phyloP scores from a whole-genome alignment of 2,797 vertebrate species.

The Rhinichthys osculus region DNA sequence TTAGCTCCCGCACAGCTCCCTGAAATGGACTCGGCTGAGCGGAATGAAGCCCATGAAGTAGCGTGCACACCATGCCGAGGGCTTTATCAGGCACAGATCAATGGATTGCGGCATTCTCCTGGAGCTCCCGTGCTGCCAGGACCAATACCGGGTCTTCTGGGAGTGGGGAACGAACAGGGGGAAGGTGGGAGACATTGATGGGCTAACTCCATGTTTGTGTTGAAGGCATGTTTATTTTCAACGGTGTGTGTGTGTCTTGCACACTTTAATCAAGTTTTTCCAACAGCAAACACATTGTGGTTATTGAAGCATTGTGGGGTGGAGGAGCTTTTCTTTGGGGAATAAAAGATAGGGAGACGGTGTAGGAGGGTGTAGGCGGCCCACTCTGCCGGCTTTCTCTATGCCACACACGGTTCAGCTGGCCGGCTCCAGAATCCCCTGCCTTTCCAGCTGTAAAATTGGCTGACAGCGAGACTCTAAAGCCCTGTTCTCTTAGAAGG shows the following conservation, averaged over 20 bases:
- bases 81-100: constrained; percentile 84
- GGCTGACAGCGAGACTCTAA: constrained; percentile 75
- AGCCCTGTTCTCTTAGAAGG: constrained; percentile 67
- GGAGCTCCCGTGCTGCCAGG: constrained; percentile 75
- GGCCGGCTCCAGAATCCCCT: constrained; percentile 77
- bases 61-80: constrained; percentile 76
- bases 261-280: constrained; percentile 79
- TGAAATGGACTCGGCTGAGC: constrained; percentile 82
- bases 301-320: constrained; percentile 79
- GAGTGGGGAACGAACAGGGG: constrained; percentile 26
- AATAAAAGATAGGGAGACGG: constrained; percentile 81
- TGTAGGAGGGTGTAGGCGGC: constrained; percentile 72
- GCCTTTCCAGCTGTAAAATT: constrained; percentile 84
- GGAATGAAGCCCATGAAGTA: constrained; percentile 82
- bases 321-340: constrained; percentile 76
- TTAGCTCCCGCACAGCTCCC: constrained; percentile 82
- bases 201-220: constrained; percentile 77
- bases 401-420: constrained; percentile 78
- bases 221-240: constrained; percentile 39
- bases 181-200: constrained; percentile 77
- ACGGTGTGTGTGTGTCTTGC: constrained; percentile 61
- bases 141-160: constrained; percentile 82
- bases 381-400: constrained; percentile 69
- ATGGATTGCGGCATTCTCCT: constrained; percentile 80
- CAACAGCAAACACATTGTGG: constrained; percentile 79